Evolutionary conservation across 2,113 vertebrate genomes (phyloP).

Genomic region (Sphyrna mokarran): DNA sequence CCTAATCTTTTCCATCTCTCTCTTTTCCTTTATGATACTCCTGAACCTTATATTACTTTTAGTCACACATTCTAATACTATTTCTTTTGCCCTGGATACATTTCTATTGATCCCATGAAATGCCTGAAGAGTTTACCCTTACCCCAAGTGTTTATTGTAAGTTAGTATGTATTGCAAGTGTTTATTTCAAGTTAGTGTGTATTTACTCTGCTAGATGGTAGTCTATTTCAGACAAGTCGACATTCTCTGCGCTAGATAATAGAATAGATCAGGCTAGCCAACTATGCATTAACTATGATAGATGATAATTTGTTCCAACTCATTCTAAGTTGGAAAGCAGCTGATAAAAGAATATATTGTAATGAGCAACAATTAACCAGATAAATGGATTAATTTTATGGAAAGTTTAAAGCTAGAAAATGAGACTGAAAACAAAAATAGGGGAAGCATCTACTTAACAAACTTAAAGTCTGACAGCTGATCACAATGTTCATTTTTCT

Average conservation of each 20-base stretch:
- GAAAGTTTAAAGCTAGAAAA: neutral
- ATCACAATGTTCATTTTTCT: neutral
- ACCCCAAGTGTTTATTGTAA: neutral
- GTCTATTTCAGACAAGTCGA: neutral
- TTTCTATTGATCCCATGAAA: neutral
- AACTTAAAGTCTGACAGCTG: neutral
- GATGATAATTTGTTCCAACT: neutral
- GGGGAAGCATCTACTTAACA: neutral
- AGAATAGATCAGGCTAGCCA: neutral
- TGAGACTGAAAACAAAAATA: neutral
- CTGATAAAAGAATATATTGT: neutral
- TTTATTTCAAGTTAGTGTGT: neutral
- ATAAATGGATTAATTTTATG: neutral
- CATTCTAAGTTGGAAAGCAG: neutral
- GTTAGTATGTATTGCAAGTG: neutral
- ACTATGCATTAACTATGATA: neutral
- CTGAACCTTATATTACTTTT: too few species aligned
- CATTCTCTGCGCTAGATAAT: neutral
- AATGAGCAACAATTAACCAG: neutral
- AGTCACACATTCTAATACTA: too few species aligned
- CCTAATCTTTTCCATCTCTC: too few species aligned
- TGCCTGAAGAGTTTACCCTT: neutral
- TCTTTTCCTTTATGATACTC: too few species aligned
- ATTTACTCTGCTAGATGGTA: neutral
- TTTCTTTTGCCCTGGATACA: too few species aligned